Base-by-base conservation (phyloP, 2,113 vertebrate genomes). In the Callorhinus ursinus region DNA sequence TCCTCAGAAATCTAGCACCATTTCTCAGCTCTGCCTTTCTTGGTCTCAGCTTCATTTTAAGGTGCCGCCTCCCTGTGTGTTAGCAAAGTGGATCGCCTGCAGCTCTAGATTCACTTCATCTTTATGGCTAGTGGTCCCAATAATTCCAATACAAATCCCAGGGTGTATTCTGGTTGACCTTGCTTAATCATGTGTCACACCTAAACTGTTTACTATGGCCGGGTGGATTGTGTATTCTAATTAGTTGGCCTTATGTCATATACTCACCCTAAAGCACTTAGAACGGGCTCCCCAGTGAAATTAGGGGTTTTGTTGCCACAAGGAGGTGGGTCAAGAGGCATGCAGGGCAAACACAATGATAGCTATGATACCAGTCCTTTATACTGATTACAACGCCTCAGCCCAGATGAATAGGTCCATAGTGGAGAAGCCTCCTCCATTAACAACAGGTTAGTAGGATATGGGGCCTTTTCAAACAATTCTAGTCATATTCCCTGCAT, bases 11-110 rank as follows among this genome's bases (percentile, higher is more conserved):
- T 42, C 42, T 74, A 0, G 63, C 33, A 46, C 26, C 59, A 49
- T 88, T 89, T 89, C 84, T 94, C 24, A 86, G 46, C 26, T 93
- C 21, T 76, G 42, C n/a, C 55, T 42, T 81, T 76, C 89, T 57
- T 31, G 36, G 53, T 72, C 67, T 67, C 46, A 24, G 7, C 31
- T 95, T 84, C 53, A 59, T 84, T 80, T 90, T 82, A 95, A 91
- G 69, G 46, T 9, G 22, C 5, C 36, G 1, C 49, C 36, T 83
- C 59, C 53, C 46, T 72, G 24, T 49, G 14, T 81, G 7, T 90
- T 21, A 33, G 28, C 57, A 71, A 80, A 55, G 3, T 31, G 18
- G 7, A 4, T 74, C 33, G n/a, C 51, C 9, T n/a, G 36, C 24
- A 65, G 13, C 51, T 80, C 77, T 87, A 28, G 11, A n/a, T 88